Conservation (phyloP, 1,140 invertebrate genomes). For the Brachionus rotundiformis region DNA sequence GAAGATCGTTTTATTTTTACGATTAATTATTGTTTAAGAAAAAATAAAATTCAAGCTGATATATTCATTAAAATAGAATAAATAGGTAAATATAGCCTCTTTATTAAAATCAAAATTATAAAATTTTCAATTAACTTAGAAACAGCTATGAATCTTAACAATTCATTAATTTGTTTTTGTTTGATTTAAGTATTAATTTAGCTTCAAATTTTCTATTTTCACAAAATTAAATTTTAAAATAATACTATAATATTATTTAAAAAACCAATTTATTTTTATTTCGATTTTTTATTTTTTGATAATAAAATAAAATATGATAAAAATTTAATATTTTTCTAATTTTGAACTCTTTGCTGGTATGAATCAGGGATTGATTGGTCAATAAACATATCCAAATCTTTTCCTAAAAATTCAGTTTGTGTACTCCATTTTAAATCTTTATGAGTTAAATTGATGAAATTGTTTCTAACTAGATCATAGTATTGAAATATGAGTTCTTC, state of each 20-base stretch:
- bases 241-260: neutral
- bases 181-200: too few relatives aligned
- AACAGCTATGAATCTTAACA: too few relatives aligned
- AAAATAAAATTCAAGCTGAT: neutral
- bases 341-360: constrained; percentile 31
- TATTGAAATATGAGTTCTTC: constrained; percentile 24
- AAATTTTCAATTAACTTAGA: too few relatives aligned
- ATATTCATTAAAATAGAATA: neutral
- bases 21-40: neutral
- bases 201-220: too few relatives aligned
- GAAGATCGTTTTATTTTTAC: neutral
- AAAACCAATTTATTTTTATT: neutral
- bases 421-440: constrained; percentile 32
- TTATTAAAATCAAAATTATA: too few relatives aligned
- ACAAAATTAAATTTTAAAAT: too few relatives aligned
- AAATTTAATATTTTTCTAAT: too few relatives aligned
- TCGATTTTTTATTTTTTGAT: neutral
- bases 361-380: constrained; percentile 23
- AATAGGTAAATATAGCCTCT: too few relatives aligned
- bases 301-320: neutral
- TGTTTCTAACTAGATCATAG: neutral
- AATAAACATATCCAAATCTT: constrained; percentile 33
- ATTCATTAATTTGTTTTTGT: too few relatives aligned
- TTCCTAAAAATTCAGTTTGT: constrained; percentile 38
- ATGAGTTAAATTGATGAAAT: neutral